Evolutionary conservation across 2,113 vertebrate genomes (phyloP).

Genomic region (Otolemur garnettii): DNA sequence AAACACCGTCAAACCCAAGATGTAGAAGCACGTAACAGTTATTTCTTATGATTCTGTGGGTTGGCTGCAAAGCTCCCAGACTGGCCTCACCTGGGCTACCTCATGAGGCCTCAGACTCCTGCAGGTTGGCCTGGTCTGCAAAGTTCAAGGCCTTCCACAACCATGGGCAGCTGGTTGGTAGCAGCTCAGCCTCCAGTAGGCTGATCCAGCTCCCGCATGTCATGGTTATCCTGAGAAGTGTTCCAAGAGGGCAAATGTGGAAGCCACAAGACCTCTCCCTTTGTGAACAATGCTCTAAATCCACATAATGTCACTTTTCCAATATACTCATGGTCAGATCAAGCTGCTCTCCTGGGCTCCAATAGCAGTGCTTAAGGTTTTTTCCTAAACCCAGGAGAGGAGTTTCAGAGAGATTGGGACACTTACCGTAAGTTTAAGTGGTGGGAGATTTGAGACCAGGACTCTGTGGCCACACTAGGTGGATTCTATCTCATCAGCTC

Average conservation of each 20-base stretch:
- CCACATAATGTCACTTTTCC: no score
- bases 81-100: background rate
- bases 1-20: background rate
- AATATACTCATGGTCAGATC: no score
- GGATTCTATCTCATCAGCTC: no score
- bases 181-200: no score
- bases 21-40: background rate
- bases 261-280: no score
- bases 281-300: no score
- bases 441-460: background rate
- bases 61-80: background rate
- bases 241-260: no score
- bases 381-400: background rate
- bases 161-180: no score
- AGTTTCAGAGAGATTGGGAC: background rate
- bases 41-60: background rate
- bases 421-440: background rate
- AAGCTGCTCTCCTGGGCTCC: background rate
- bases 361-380: background rate
- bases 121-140: background rate
- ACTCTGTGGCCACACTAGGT: background rate
- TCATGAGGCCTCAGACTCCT: background rate
- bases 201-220: no score
- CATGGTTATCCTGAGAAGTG: no score
- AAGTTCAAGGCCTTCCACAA: no score